These are phyloP conservation scores for Morus bassanus DNA, from an alignment of 2,797 vertebrate species.

Conservation along the genomic window DNA sequence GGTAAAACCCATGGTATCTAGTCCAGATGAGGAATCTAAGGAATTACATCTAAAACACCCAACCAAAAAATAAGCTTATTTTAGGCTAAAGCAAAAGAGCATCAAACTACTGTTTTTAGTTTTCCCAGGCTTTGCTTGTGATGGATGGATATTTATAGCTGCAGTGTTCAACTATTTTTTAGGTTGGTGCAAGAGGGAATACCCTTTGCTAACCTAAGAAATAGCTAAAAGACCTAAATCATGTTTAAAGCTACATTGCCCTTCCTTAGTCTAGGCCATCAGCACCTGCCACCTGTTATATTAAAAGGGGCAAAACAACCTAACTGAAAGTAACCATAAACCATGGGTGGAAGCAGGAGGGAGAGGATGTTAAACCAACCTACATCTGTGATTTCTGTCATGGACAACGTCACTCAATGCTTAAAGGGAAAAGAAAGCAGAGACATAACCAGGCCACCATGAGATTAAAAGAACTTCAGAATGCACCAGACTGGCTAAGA, in stretches of 20 bases:
- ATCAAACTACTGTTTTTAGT: not conserved
- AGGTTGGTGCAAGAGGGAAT: not conserved
- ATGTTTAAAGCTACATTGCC: not conserved
- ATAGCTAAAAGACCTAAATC: not conserved
- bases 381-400: constrained; percentile 43
- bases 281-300: not conserved
- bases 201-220: not conserved
- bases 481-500: not conserved
- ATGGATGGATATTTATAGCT: not conserved
- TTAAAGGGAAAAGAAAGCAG: not conserved
- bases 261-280: not conserved
- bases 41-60: not conserved
- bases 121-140: not conserved
- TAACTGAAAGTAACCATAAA: not conserved
- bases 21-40: not conserved
- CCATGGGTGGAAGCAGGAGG: not conserved
- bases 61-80: not conserved
- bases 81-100: not conserved
- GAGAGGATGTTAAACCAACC: not conserved
- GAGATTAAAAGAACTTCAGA: constrained; percentile 1
- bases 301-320: not conserved
- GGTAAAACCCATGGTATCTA: not conserved
- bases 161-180: not conserved
- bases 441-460: not conserved
- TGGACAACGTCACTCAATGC: not conserved